These are phyloP conservation scores for Panzeria rudis DNA, from an alignment of 2,888 invertebrate species.

Conservation along the genomic window DNA sequence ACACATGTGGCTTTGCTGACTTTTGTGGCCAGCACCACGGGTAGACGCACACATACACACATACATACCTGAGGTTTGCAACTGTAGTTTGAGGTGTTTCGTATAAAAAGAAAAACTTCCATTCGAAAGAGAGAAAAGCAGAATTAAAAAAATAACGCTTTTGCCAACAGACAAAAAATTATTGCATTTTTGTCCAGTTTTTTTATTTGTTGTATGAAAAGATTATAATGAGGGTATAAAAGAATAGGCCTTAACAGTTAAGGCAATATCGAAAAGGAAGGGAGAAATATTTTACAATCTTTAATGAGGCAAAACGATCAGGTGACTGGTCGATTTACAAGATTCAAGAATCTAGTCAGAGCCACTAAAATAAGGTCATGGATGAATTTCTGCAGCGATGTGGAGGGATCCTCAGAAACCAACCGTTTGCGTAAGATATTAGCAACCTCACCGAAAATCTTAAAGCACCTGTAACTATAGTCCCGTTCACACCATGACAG, in stretches of 20 bases:
- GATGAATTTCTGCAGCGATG: no score
- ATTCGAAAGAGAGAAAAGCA: slow-evolving; percentile 35
- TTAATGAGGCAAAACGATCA: no score
- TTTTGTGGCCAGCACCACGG: slow-evolving; percentile 64
- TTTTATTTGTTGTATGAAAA: slow-evolving; percentile 7
- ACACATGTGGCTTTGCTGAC: slow-evolving; percentile 60
- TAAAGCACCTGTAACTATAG: no score
- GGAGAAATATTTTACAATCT: neutral
- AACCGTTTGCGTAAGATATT: no score
- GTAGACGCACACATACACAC: slow-evolving; percentile 8
- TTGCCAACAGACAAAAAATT: slow-evolving; percentile 40
- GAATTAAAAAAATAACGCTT: slow-evolving; percentile 44
- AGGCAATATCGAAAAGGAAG: slow-evolving; percentile 3
- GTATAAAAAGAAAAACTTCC: neutral
- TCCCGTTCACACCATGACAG: no score
- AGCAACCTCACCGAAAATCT: no score
- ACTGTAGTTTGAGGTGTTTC: slow-evolving; percentile 38
- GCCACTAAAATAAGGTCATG: no score
- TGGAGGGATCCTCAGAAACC: no score
- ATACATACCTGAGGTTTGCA: slow-evolving; percentile 3
- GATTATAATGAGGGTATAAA: slow-evolving; percentile 37
- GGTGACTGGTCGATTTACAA: no score
- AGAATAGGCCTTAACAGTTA: slow-evolving; percentile 26
- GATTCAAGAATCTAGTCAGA: no score
- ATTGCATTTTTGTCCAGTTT: slow-evolving; percentile 42